These are phyloP conservation scores for Numenius arquata DNA, from an alignment of 2,113 vertebrate genomes.

Conservation along the genomic window DNA sequence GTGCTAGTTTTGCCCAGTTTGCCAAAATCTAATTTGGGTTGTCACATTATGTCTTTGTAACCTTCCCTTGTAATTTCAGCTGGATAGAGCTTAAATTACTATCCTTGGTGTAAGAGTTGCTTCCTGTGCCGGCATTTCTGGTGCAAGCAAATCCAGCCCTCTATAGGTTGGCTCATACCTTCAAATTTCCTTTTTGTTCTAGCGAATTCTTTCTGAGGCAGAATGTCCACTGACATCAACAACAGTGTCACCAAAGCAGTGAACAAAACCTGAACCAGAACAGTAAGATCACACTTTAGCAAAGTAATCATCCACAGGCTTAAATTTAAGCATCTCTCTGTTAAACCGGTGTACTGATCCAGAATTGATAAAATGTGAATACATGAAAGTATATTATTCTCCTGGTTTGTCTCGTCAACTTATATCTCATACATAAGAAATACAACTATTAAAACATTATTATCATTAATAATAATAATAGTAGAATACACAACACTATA, in stretches of 20 bases:
- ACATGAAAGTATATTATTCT: background rate
- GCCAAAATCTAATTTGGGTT: conserved; percentile 23
- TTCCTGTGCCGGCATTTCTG: background rate
- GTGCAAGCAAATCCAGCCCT: background rate
- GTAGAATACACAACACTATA: background rate
- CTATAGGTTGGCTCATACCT: background rate
- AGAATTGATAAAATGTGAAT: background rate
- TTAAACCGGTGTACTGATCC: background rate
- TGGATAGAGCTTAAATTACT: background rate
- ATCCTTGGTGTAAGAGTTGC: background rate
- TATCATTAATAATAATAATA: background rate
- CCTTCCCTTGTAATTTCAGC: conserved; percentile 14
- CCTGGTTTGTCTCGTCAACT: background rate
- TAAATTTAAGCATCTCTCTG: background rate
- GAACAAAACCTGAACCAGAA: background rate
- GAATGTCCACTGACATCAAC: background rate
- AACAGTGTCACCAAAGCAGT: background rate
- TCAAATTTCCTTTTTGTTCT: background rate
- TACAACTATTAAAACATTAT: background rate
- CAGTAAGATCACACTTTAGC: background rate
- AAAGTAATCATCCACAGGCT: background rate
- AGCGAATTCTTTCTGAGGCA: background rate
- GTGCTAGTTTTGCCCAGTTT: conserved; percentile 23
- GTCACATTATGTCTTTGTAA: conserved; percentile 6
- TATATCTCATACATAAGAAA: background rate